Evolutionary conservation across 2,888 invertebrate species (phyloP).

Genomic region (Hirtodrosophila confusa): DNA sequence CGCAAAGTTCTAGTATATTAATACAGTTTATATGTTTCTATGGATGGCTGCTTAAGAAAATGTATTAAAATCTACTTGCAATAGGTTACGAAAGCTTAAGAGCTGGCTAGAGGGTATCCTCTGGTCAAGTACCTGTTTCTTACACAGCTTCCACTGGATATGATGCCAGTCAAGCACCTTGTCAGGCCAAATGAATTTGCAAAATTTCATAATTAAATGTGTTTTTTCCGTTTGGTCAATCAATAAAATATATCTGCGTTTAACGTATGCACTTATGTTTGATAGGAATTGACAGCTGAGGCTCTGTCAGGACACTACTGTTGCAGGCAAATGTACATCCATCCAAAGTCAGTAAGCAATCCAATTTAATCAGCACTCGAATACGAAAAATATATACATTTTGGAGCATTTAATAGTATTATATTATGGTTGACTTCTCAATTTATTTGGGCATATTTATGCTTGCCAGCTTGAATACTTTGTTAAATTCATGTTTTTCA

Average conservation of each 20-base stretch:
- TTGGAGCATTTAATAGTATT: no score
- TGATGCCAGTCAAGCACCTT: constrained; percentile 50
- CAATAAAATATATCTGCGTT: constrained; percentile 15
- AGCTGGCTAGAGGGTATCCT: constrained; percentile 4
- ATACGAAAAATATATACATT: no score
- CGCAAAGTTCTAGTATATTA: no score
- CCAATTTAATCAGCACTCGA: constrained; percentile 1
- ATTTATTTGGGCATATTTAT: no score
- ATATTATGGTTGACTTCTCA: no score
- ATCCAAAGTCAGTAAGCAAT: neutral
- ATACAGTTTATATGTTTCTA: no score
- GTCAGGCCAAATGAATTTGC: constrained; percentile 47
- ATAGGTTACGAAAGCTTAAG: no score
- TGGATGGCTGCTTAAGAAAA: no score
- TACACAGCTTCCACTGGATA: constrained; percentile 27
- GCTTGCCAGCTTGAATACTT: no score
- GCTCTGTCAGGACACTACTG: constrained; percentile 23
- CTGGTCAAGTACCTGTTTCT: neutral
- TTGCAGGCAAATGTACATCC: constrained; percentile 24
- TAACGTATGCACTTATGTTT: constrained; percentile 1
- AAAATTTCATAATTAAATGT: constrained; percentile 45
- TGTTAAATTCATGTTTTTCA: no score
- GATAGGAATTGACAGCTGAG: constrained; percentile 25
- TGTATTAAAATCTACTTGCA: no score
- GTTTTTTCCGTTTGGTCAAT: constrained; percentile 12